Percentiles rank a stretch among this genome's conserved stretches.
Conservation (phyloP, 2,888 invertebrate genomes). For the Cynaeus angustus region DNA sequence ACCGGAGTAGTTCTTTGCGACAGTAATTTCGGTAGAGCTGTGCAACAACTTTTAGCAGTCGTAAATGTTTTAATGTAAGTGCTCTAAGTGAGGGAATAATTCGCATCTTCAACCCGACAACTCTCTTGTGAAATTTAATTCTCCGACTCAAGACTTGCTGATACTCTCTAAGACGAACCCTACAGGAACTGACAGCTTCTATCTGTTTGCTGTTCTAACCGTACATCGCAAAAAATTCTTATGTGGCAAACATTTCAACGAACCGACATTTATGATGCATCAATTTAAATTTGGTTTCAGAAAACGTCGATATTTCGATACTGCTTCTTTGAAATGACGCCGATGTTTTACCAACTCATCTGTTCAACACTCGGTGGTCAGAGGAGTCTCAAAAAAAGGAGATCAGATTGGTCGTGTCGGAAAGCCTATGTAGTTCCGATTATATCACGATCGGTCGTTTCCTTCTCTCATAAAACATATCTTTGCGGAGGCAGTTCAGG, state of each 20-base stretch:
- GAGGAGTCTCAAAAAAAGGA: slow-evolving; percentile 11
- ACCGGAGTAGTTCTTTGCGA: not conserved
- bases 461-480: slow-evolving; percentile 46
- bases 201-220: slow-evolving; percentile 16
- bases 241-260: slow-evolving; percentile 27
- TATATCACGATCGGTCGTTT: slow-evolving; percentile 49
- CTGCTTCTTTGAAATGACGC: slow-evolving; percentile 31
- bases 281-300: slow-evolving; percentile 45
- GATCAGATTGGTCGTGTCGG: slow-evolving; percentile 21
- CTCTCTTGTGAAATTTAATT: slow-evolving; percentile 4
- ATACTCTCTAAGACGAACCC: not conserved
- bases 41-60: not conserved
- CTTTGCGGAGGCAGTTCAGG: slow-evolving; percentile 24
- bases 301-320: slow-evolving; percentile 41
- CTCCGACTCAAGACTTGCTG: not conserved
- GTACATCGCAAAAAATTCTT: slow-evolving; percentile 11
- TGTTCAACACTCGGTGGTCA: slow-evolving; percentile 14
- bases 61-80: slow-evolving; percentile 4
- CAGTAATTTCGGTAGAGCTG: not conserved
- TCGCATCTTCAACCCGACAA: not conserved
- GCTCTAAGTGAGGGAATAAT: not conserved
- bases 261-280: slow-evolving; percentile 47
- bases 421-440: slow-evolving; percentile 37
- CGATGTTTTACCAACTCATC: slow-evolving; percentile 18
- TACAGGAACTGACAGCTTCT: slow-evolving; percentile 4